These are phyloP conservation scores for Phymatocera aterrima DNA, from an alignment of 2,888 invertebrate species.

Conservation along the genomic window DNA sequence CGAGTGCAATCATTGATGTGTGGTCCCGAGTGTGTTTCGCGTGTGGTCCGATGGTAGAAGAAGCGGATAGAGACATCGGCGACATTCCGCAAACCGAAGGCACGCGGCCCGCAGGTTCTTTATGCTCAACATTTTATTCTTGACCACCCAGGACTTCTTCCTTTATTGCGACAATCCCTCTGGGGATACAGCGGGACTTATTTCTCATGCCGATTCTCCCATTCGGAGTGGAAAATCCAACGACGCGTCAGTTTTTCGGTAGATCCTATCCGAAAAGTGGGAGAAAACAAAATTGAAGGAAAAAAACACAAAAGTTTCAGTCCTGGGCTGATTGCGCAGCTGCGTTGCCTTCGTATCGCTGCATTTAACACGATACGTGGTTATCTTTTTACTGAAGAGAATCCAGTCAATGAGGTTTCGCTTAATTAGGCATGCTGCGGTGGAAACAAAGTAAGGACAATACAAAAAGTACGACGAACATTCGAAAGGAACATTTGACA, in stretches of 20 bases:
- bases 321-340: too few relatives aligned
- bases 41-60: constrained; percentile 72
- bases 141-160: constrained; percentile 67
- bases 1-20: constrained; percentile 61
- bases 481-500: background rate
- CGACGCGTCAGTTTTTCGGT: background rate
- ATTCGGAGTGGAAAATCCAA: background rate
- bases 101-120: constrained; percentile 64
- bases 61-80: constrained; percentile 75
- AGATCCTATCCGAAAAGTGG: background rate
- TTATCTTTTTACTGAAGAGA: too few relatives aligned
- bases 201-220: background rate
- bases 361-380: too few relatives aligned
- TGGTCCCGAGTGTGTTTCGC: constrained; percentile 42
- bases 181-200: background rate
- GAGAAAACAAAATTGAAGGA: too few relatives aligned
- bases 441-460: background rate
- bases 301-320: too few relatives aligned
- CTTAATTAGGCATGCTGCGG: too few relatives aligned
- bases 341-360: too few relatives aligned
- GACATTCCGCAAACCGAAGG: constrained; percentile 67
- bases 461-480: background rate
- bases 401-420: too few relatives aligned
- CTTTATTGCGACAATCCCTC: background rate
- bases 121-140: constrained; percentile 67